Evolutionary conservation across 2,113 vertebrate species (phyloP), one percentile per base, ranked within the genome.

Genomic region (Rallus limicola): DNA sequence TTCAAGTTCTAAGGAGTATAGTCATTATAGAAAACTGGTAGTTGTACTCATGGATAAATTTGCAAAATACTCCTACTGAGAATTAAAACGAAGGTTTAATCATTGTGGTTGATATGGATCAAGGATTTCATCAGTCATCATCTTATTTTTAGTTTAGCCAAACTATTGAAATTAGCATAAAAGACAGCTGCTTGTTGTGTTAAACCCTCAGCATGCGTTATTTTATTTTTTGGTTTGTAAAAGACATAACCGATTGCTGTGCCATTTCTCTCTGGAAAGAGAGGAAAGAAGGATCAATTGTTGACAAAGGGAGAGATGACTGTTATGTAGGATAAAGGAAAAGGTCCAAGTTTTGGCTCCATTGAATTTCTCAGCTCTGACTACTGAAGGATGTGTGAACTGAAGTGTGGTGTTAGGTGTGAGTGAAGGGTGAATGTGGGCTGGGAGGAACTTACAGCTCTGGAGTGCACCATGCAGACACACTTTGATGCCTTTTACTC

Each of bases 81-180:
- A 62, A 69, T 75, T 68, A 79, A 89, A 82, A 71, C 48, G 52
- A 75, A 91, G 16, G 34, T 34, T 90, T 38, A 67, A 31, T 64
- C 0, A 0, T 3, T 63, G 16, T 53, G 33, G 29, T 48, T 82
- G 33, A 42, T 82, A 14, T 6, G 17, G 24, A 52, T 65, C 24
- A 42, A 42, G 20, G 28, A 38, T 78, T 86, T 94, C 2, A 52
- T 75, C 28, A 42, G 3, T 68, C 10, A 25, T 6, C 11, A 12
- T 63, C 33, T 56, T 74, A 77, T 53, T 72, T 84, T 40, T 44
- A 53, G 70, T 56, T 79, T 72, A 71, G 21, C 18, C 34, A 25
- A 65, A 46, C 26, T 80, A 4, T 88, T 92, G 82, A 67, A 83
- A 67, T 81, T 74, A 44, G 19, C 59, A 15, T 50, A 69, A 69